Conservation (phyloP, 1,140 invertebrate genomes). For the Temnothorax longispinosus region DNA sequence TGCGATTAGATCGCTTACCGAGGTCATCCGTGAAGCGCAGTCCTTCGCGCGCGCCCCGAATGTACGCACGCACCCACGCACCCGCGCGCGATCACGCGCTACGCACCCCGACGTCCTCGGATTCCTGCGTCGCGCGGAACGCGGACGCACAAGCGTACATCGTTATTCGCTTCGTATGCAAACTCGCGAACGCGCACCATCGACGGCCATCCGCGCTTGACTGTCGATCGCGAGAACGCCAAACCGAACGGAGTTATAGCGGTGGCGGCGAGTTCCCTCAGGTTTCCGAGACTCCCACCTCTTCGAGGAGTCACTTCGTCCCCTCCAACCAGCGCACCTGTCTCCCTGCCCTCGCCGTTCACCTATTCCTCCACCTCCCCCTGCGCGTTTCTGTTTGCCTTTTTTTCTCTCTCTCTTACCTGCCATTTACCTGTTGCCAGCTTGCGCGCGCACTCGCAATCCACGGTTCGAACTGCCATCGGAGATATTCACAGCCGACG, state of each 20-base stretch:
- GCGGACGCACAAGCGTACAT: background rate
- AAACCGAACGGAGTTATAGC: constrained; percentile 7
- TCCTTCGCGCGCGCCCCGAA: constrained; percentile 8
- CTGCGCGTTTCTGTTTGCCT: background rate
- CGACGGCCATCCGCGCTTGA: constrained; percentile 76
- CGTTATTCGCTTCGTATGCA: background rate
- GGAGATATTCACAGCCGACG: background rate
- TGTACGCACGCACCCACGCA: constrained; percentile 24
- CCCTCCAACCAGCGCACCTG: constrained; percentile 40
- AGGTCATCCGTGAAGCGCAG: constrained; percentile 39
- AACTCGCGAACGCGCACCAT: constrained; percentile 32
- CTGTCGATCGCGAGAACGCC: constrained; percentile 73
- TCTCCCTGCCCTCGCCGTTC: constrained; percentile 28
- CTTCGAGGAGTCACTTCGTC: constrained; percentile 56
- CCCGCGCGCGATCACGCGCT: constrained; percentile 16
- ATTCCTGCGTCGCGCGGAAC: constrained; percentile 22
- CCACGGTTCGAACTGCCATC: background rate
- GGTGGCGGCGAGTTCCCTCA: constrained; percentile 72
- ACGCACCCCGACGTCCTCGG: constrained; percentile 14
- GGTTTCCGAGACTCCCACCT: constrained; percentile 79
- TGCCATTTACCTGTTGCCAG: constrained; percentile 80
- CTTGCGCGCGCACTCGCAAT: constrained; percentile 65
- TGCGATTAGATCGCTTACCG: constrained; percentile 21
- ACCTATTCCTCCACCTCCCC: constrained; percentile 17
- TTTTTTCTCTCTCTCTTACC: constrained; percentile 34